Percentiles rank a stretch among this genome's conserved stretches.
Conservation (phyloP, 2,797 vertebrate genomes). For the Steatocranus sp. region DNA sequence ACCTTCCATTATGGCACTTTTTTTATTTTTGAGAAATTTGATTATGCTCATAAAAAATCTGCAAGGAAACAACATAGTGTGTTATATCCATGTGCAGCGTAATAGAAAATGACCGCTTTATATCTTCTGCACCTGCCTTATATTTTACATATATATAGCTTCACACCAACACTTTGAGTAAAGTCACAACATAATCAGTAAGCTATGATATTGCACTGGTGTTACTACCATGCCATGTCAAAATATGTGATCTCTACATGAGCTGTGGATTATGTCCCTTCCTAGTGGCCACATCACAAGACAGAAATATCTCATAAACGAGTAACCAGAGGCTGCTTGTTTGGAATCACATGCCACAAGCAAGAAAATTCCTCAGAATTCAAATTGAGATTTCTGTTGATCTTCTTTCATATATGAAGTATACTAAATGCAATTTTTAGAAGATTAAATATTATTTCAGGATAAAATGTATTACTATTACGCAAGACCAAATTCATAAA, state of each 20-base stretch:
- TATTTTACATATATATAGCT: background rate
- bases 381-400: background rate
- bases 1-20: background rate
- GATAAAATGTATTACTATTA: background rate
- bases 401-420: background rate
- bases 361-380: background rate
- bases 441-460: background rate
- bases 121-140: background rate
- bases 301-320: background rate
- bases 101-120: background rate
- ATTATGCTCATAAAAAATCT: background rate
- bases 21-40: background rate
- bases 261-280: background rate
- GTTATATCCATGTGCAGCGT: background rate
- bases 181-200: background rate
- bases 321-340: background rate
- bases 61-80: background rate
- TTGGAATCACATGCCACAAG: background rate
- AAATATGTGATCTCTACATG: background rate
- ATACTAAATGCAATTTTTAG: background rate
- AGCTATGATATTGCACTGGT: background rate
- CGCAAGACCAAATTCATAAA: background rate
- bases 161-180: background rate
- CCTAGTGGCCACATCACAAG: background rate
- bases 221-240: background rate